These are phyloP conservation scores for Itoplectis maculator DNA, from an alignment of 2,888 invertebrate genomes.

Conservation along the genomic window DNA sequence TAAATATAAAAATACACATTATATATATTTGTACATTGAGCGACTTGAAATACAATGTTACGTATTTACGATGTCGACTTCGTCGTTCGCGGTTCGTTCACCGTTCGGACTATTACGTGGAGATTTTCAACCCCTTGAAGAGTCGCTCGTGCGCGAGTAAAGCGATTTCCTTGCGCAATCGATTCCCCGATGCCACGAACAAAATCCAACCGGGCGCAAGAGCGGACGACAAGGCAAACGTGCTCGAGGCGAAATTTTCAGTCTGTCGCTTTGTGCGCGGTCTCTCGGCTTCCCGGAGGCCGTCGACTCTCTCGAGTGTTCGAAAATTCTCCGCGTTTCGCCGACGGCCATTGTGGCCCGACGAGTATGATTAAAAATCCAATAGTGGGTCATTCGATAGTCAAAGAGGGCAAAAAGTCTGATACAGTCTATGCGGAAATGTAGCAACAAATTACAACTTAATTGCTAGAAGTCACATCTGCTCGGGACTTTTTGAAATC, in stretches of 20 bases:
- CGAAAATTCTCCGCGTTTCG: not conserved
- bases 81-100: not conserved
- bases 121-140: constrained; percentile 17
- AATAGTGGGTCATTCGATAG: not conserved
- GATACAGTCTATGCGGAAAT: not conserved
- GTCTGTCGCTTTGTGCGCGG: constrained; percentile 9
- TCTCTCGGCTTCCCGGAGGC: not conserved
- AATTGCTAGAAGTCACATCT: not conserved
- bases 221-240: constrained; percentile 5
- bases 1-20: not conserved
- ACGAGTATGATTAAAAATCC: not conserved
- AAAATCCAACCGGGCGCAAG: constrained; percentile 15
- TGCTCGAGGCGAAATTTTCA: constrained; percentile 1
- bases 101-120: not conserved
- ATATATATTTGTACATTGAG: constrained; percentile 56
- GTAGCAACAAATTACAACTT: not conserved
- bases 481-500: too few species aligned
- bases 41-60: constrained; percentile 45
- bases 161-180: constrained; percentile 38
- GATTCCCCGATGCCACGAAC: constrained; percentile 39
- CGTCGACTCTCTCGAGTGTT: not conserved
- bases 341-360: not conserved
- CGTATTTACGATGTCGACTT: constrained; percentile 32
- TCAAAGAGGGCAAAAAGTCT: not conserved
- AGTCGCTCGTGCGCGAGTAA: constrained; percentile 25